Percentiles rank a stretch among this genome's conserved stretches.
Evolutionary conservation across 1,140 invertebrate species (phyloP).

Genomic region (Tetragonula clypearis): DNA sequence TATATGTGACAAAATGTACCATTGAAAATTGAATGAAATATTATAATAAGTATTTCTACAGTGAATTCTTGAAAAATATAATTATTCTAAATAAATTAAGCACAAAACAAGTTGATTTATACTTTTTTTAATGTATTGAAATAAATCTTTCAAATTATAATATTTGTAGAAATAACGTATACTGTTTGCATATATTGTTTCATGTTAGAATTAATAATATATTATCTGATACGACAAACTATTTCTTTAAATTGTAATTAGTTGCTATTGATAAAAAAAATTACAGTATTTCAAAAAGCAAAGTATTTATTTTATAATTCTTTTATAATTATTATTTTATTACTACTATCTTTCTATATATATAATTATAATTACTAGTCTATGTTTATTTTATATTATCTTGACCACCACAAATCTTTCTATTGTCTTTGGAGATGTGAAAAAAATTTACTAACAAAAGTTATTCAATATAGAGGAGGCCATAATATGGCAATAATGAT

Average conservation of each 20-base stretch:
- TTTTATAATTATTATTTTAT: too few species aligned
- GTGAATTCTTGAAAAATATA: neutral
- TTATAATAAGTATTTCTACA: neutral
- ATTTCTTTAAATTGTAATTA: neutral
- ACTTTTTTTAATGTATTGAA: neutral
- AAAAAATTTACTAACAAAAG: too few species aligned
- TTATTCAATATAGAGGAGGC: too few species aligned
- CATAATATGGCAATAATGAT: too few species aligned
- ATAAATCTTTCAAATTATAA: neutral
- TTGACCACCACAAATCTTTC: neutral
- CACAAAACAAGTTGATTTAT: neutral
- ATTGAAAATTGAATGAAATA: neutral
- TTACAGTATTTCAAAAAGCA: neutral
- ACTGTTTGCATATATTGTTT: neutral
- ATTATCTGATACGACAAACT: neutral
- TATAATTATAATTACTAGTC: neutral
- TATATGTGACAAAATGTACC: neutral
- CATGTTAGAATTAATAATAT: neutral
- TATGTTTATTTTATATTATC: neutral
- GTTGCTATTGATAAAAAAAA: neutral
- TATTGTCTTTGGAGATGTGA: too few species aligned
- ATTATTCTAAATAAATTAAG: neutral
- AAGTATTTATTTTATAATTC: too few species aligned
- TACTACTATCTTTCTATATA: too few species aligned
- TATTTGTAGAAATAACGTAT: neutral